Conservation (phyloP, 1,140 invertebrate species). For the Homalodisca vitripennis region DNA sequence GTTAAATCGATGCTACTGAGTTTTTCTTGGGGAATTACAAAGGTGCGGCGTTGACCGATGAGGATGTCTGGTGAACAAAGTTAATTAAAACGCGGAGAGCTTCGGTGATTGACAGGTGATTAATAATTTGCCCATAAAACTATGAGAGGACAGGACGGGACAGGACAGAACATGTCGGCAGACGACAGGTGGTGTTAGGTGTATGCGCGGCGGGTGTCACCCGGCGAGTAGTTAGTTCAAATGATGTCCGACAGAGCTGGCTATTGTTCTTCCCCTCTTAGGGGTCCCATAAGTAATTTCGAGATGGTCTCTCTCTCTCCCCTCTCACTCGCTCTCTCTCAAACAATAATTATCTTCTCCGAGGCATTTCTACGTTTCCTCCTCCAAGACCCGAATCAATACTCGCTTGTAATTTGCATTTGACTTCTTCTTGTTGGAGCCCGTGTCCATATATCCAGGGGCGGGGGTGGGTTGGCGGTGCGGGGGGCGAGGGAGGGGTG, state of each 20-base stretch:
- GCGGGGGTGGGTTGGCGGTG: neutral
- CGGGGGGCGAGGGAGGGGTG: too few relatives aligned
- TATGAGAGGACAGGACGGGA: too few relatives aligned
- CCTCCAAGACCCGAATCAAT: constrained; percentile 33
- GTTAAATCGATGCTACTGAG: too few relatives aligned
- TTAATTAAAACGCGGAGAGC: too few relatives aligned
- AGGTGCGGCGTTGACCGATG: too few relatives aligned
- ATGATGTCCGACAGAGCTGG: constrained; percentile 19
- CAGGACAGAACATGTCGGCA: too few relatives aligned
- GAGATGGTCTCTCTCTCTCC: constrained; percentile 29
- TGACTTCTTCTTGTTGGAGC: constrained; percentile 30
- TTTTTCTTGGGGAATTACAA: too few relatives aligned
- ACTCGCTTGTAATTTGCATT: constrained; percentile 35
- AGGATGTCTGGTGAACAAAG: too few relatives aligned
- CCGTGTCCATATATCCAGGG: constrained; percentile 32
- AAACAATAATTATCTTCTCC: constrained; percentile 35
- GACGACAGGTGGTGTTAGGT: too few relatives aligned
- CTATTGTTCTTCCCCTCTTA: constrained; percentile 29
- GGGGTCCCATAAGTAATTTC: constrained; percentile 34
- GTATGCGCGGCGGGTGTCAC: neutral
- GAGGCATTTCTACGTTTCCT: constrained; percentile 35
- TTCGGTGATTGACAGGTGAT: too few relatives aligned
- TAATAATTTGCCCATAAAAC: too few relatives aligned
- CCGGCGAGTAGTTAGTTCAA: constrained; percentile 20
- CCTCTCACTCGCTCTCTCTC: constrained; percentile 32